Evolutionary conservation across 2,797 vertebrate species (phyloP), one percentile per base, ranked within the genome.

Genomic region (Emys orbicularis): DNA sequence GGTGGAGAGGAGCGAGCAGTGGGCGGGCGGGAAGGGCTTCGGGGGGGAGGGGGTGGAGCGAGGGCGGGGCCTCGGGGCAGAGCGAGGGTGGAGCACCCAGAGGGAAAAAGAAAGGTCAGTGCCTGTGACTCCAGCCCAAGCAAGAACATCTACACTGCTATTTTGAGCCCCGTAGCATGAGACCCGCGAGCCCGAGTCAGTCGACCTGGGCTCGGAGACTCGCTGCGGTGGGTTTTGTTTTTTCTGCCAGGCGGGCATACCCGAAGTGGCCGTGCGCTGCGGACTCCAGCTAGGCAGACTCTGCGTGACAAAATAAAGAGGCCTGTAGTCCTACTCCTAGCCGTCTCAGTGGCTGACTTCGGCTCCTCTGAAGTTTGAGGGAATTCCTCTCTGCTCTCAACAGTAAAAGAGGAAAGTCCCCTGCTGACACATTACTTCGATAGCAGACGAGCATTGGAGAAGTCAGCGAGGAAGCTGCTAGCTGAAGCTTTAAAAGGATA

Each of bases 381-480:
- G 47, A 77, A 86, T 87, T 97, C 87, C 80, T 84, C 80, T 90
- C 76, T 91, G 53, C 29, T 18, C 72, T 56, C 3, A 23, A 10
- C 0, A 25, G 18, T 31, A 31, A 83, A 34, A 0, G 10, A 0
- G 31, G 3, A 8, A 93, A 92, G 47, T 54, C 87, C 65, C 13
- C 0, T 23, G 47, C 49, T 92, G 44, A 52, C 8, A 53, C 41
- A 41, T 9, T 3, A 18, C 61, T 37, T 21, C 5, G 65, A 72
- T 5, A 72, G 65, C 65, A 41, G 65, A 23, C 21, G n/a, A 68
- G 65, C n/a, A 21, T 10, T 9, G 47, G 56, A 41, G n/a, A 59
- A 81, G 47, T 47, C 37, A 34, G 18, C 34, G 5, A 27, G 13
- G 16, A 29, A 49, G 23, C n/a, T 41, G 9, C 23, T 50, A 34